Percentiles rank a stretch among this genome's conserved stretches.
phyloP scores from a whole-genome alignment of 2,797 vertebrate genomes.

The Melanotaenia trifasciata region DNA sequence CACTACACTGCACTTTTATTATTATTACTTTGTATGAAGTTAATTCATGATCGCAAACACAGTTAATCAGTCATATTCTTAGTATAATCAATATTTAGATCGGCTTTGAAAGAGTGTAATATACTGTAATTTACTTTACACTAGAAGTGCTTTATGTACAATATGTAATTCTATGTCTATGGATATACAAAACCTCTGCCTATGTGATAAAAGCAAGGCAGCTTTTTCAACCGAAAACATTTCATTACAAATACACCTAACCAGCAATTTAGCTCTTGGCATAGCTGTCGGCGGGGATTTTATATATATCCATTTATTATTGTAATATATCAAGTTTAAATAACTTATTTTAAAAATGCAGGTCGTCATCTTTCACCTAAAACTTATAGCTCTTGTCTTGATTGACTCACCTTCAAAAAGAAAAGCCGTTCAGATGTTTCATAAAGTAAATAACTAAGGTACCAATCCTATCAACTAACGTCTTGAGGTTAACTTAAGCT shows the following conservation, averaged over 20 bases:
- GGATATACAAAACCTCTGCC: not conserved
- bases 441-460: not conserved
- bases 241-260: not conserved
- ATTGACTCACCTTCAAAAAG: conserved; percentile 6
- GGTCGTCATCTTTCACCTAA: not conserved
- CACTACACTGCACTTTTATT: too few relatives aligned
- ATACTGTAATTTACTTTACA: not conserved
- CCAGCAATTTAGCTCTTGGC: not conserved
- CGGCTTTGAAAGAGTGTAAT: not conserved
- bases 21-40: not conserved
- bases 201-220: not conserved
- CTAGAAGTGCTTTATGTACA: too few relatives aligned
- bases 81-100: not conserved
- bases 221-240: too few relatives aligned
- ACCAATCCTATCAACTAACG: not conserved
- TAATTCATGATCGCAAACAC: too few relatives aligned
- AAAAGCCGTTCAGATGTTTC: not conserved
- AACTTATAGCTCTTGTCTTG: not conserved
- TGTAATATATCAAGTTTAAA: not conserved
- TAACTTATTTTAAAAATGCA: not conserved
- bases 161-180: not conserved
- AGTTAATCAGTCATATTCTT: not conserved
- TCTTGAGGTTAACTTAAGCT: not conserved
- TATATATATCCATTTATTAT: not conserved
- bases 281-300: not conserved